These are phyloP conservation scores for Cherax destructor DNA, from an alignment of 1,140 invertebrate species.

Conservation along the genomic window DNA sequence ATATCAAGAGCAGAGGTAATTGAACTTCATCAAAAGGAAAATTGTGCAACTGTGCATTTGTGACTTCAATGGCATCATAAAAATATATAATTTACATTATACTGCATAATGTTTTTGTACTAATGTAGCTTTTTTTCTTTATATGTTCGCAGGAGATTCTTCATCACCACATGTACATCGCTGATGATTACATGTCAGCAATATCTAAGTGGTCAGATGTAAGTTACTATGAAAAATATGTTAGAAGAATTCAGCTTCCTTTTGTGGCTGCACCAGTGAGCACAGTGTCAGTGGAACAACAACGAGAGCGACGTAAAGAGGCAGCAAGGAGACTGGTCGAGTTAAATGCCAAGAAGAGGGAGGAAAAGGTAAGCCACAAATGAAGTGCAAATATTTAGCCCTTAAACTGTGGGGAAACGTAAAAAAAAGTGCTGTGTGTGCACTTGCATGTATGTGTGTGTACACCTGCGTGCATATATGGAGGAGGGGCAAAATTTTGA, in stretches of 20 bases:
- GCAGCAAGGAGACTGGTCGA: conserved; percentile 83
- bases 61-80: too few relatives aligned
- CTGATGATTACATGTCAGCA: conserved; percentile 86
- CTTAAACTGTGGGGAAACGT: too few relatives aligned
- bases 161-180: conserved; percentile 86
- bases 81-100: too few relatives aligned
- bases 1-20: conserved; percentile 76
- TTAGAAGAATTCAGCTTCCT: conserved; percentile 89
- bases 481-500: too few relatives aligned
- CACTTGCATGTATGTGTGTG: too few relatives aligned
- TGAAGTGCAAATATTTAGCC: too few relatives aligned
- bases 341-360: conserved; percentile 83
- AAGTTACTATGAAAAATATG: conserved; percentile 89
- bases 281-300: conserved; percentile 82
- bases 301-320: conserved; percentile 89
- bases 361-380: conserved; percentile 80
- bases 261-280: conserved; percentile 80
- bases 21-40: neutral
- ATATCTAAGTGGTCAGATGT: conserved; percentile 86
- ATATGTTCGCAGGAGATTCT: conserved; percentile 82
- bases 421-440: too few relatives aligned
- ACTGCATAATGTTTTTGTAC: neutral
- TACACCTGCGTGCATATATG: too few relatives aligned
- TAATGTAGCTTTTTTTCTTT: neutral
- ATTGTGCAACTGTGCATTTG: too few relatives aligned